Base-by-base conservation (phyloP, 2,888 invertebrate genomes). In the Tortricodes alternella region DNA sequence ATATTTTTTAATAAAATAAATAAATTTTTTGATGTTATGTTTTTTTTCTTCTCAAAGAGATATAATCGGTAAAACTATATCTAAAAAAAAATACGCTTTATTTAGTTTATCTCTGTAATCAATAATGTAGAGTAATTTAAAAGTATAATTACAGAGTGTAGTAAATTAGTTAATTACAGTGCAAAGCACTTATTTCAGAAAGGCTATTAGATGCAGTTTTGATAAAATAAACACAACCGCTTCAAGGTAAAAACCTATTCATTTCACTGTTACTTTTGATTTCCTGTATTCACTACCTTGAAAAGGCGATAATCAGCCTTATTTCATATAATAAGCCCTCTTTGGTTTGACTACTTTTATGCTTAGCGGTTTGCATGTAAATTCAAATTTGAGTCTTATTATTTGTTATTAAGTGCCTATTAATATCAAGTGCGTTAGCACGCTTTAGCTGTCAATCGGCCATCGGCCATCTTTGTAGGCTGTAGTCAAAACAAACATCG, bases 1-100 rank as follows among this genome's bases (percentile, higher is more conserved):
- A 65, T 60, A 66, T 67, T 67, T 58, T 64, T 64, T 63, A 65
- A 70, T 65, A 68, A 63, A 34, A 58, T 57, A 50, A 64, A 64
- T 59, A 58, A 51, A 59, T 63, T 60, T 61, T 62, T 51, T 53
- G 55, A 58, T 59, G 59, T 48, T 48, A n/a, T 61, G 44, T 51
- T 46, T 19, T 32, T 21, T 41, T 6, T 27, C 8, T 3, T 9
- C 15, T 1, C 11, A n/a, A 15, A 6, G 32, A 32, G 6, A 6
- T 2, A 8, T 4, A 41, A 7, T 27, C 7, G 2, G n/a, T 9
- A n/a, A n/a, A n/a, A n/a, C n/a, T n/a, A n/a, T n/a, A n/a, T n/a
- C n/a, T n/a, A n/a, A n/a, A n/a, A n/a, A n/a, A n/a, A n/a, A n/a
- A n/a, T n/a, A n/a, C n/a, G n/a, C n/a, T n/a, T n/a, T n/a, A n/a